Evolutionary conservation across 2,113 vertebrate species (phyloP).

Genomic region (Nerophis ophidion): DNA sequence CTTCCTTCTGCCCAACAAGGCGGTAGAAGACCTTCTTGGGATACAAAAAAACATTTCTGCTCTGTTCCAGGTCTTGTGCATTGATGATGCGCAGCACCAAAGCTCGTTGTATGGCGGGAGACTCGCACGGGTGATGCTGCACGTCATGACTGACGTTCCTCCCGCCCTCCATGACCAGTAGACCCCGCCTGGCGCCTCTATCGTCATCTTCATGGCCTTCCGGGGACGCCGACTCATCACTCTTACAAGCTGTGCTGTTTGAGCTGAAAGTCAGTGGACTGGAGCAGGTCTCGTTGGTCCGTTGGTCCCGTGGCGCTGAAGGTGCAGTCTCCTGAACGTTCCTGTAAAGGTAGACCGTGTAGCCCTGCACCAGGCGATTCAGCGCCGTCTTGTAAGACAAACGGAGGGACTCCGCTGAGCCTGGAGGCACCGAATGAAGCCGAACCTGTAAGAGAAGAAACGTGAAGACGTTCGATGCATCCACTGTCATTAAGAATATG

Average conservation of each 20-base stretch:
- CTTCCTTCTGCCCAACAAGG: conserved; percentile 52
- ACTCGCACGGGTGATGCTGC: conserved; percentile 62
- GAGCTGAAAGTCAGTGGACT: background rate
- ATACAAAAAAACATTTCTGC: conserved; percentile 52
- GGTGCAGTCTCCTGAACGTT: conserved; percentile 52
- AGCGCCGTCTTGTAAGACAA: conserved; percentile 56
- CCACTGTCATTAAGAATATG: background rate
- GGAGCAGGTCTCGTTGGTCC: conserved; percentile 10
- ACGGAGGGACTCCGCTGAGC: conserved; percentile 61
- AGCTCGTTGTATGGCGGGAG: conserved; percentile 56
- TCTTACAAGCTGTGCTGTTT: conserved; percentile 1
- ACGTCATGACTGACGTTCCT: conserved; percentile 67
- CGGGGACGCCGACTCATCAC: background rate
- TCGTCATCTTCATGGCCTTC: conserved; percentile 5
- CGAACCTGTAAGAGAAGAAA: conserved; percentile 45
- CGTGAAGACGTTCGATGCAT: background rate
- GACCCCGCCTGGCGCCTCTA: conserved; percentile 11
- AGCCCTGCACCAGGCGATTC: conserved; percentile 47
- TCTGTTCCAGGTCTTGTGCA: conserved; percentile 53
- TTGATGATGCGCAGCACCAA: conserved; percentile 54
- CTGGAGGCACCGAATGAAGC: conserved; percentile 54
- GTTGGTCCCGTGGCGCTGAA: background rate
- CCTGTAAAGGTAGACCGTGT: conserved; percentile 50
- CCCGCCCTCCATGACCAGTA: conserved; percentile 58
- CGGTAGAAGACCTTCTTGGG: conserved; percentile 30